Evolutionary conservation across 2,113 vertebrate genomes (phyloP).

Genomic region (rabbit (Oryctolagus cuniculus)): mOryCun1.1 NC_091432.1:208743501-208744000

Average conservation of each 20-base stretch:
- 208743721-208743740: not conserved
- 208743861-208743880: too few species aligned
- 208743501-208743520: not conserved
- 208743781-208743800: too few species aligned
- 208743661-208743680: not conserved
- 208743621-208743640: not conserved
- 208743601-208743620: not conserved
- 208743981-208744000: not conserved
- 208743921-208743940: too few species aligned
- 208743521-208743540: not conserved
- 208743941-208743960: too few species aligned
- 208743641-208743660: conserved; percentile 32
- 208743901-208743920: too few species aligned
- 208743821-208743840: too few species aligned
- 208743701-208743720: not conserved
- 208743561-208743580: not conserved
- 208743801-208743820: too few species aligned
- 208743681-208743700: not conserved
- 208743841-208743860: too few species aligned
- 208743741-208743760: too few species aligned
- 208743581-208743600: not conserved
- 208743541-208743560: not conserved
- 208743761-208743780: too few species aligned
- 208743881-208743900: too few species aligned
- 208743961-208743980: too few species aligned